A percentile compares a stretch with the other conserved stretches of the same genome.
These are phyloP conservation scores for Morpho helenor DNA, from an alignment of 2,888 invertebrate genomes.

Conservation along the genomic window DNA sequence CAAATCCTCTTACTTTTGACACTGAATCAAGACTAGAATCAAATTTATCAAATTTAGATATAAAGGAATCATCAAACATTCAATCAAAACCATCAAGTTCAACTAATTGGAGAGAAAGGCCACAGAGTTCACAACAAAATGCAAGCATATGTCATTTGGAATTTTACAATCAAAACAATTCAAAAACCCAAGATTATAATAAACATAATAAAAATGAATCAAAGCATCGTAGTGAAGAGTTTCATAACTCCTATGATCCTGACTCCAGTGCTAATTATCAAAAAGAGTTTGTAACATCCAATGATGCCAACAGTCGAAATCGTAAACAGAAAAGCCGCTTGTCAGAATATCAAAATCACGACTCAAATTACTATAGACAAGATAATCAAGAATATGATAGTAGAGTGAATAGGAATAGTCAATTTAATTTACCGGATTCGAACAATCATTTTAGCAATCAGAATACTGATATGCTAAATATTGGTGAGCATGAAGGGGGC, in stretches of 20 bases:
- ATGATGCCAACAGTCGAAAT: slow-evolving; percentile 32
- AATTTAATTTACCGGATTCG: slow-evolving; percentile 22
- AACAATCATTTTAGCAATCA: slow-evolving; percentile 25
- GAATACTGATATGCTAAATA: slow-evolving; percentile 26
- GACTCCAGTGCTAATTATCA: slow-evolving; percentile 12
- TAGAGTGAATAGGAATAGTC: slow-evolving; percentile 24
- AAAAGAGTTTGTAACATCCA: slow-evolving; percentile 17
- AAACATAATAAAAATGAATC: slow-evolving; percentile 35
- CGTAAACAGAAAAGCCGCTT: slow-evolving; percentile 32
- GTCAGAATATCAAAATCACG: slow-evolving; percentile 32
- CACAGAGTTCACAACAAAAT: slow-evolving; percentile 40
- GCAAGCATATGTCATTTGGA: slow-evolving; percentile 26
- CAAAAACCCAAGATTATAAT: slow-evolving; percentile 38
- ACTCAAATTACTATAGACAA: slow-evolving; percentile 30
- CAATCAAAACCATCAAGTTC: slow-evolving; percentile 43
- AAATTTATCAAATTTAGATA: slow-evolving; percentile 23
- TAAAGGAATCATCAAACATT: slow-evolving; percentile 34
- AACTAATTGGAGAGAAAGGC: slow-evolving; percentile 63
- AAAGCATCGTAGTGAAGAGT: slow-evolving; percentile 29
- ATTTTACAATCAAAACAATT: slow-evolving; percentile 35
- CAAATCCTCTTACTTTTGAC: slow-evolving; percentile 34
- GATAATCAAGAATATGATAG: slow-evolving; percentile 25
- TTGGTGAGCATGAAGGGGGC: slow-evolving; percentile 42
- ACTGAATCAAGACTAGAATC: slow-evolving; percentile 30
- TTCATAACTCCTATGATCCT: slow-evolving; percentile 21